Conservation (phyloP, 2,888 invertebrate species). For the Hypomecis punctinalis region DNA sequence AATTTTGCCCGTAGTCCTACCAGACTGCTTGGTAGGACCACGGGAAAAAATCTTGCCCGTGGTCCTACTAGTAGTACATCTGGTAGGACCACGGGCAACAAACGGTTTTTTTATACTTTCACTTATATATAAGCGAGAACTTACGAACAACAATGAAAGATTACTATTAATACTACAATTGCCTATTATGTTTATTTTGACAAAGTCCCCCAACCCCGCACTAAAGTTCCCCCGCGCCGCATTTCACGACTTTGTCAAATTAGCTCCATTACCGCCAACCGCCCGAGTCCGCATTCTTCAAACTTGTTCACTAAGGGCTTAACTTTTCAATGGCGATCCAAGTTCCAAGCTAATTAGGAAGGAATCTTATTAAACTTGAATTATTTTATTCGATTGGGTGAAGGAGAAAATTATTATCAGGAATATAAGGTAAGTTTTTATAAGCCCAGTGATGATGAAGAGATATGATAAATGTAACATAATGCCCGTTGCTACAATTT, state of each 20-base stretch:
- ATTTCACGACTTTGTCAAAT: slow-evolving; percentile 72
- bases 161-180: not conserved
- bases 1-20: no score
- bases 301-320: slow-evolving; percentile 17
- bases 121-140: no score
- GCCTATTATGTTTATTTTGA: not conserved
- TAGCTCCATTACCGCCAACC: slow-evolving; percentile 67
- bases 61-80: no score
- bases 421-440: no score
- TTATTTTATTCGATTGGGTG: slow-evolving; percentile 6
- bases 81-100: no score
- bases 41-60: no score
- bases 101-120: no score
- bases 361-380: slow-evolving; percentile 21
- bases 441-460: no score
- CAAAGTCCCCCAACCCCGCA: slow-evolving; percentile 11
- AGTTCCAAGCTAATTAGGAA: slow-evolving; percentile 18
- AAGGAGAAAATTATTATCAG: not conserved
- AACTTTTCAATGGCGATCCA: slow-evolving; percentile 38
- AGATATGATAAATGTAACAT: no score
- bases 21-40: no score
- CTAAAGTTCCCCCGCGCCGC: slow-evolving; percentile 20
- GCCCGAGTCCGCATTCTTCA: slow-evolving; percentile 41
- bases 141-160: not conserved
- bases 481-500: no score